Percentiles rank a stretch among this genome's conserved stretches.
phyloP scores from a whole-genome alignment of 2,888 invertebrate species.

The Drosophila birchii region DNA sequence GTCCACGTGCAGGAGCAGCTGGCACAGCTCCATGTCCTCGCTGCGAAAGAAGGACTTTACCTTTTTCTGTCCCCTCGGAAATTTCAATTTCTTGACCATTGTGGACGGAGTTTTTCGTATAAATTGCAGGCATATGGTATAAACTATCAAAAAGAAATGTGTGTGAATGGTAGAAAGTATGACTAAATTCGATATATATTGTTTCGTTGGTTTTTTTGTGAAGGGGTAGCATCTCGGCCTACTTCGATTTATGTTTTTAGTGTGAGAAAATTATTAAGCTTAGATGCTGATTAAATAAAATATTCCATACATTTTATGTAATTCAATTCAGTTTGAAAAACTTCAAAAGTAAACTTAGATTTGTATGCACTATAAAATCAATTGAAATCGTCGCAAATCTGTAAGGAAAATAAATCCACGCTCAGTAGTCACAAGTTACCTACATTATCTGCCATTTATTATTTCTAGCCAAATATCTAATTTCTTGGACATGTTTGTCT shows the following conservation, averaged over 20 bases:
- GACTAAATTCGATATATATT: neutral
- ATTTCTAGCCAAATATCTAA: neutral
- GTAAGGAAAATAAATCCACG: neutral
- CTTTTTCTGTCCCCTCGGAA: constrained; percentile 23
- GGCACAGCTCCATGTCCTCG: constrained; percentile 80
- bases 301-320: too few species aligned
- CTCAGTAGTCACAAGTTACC: neutral
- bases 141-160: neutral
- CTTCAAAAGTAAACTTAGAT: too few species aligned
- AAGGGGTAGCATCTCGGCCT: neutral
- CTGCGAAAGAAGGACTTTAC: constrained; percentile 79
- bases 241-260: neutral
- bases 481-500: constrained; percentile 24
- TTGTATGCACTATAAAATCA: neutral
- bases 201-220: neutral
- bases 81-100: constrained; percentile 4
- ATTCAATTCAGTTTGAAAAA: too few species aligned
- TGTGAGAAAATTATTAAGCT: too few species aligned
- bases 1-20: constrained; percentile 77
- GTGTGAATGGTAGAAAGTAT: neutral
- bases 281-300: too few species aligned
- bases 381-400: neutral
- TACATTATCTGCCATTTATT: neutral
- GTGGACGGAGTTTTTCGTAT: neutral
- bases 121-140: neutral